Conservation (phyloP, 2,113 vertebrate species). For the Pterocles orientalis region DNA sequence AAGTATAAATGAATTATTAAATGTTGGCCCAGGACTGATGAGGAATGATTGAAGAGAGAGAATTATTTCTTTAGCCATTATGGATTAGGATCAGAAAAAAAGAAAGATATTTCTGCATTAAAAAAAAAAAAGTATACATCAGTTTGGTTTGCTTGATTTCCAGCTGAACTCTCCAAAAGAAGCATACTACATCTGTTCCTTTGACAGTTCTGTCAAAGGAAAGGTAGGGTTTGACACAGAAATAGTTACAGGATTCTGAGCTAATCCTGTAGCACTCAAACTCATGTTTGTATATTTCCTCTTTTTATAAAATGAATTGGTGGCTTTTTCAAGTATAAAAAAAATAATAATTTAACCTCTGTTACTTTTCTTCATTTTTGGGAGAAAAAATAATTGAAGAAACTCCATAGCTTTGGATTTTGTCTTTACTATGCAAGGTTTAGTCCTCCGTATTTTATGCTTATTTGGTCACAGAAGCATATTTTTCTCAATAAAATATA, state of each 20-base stretch:
- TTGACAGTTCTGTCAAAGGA: neutral
- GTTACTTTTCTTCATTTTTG: neutral
- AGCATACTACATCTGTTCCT: neutral
- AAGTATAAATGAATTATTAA: conserved; percentile 51
- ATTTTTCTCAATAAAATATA: conserved; percentile 43
- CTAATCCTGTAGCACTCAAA: neutral
- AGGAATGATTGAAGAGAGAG: neutral
- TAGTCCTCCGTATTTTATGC: neutral
- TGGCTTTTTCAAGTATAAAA: neutral
- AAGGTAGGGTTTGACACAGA: neutral
- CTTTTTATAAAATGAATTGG: neutral
- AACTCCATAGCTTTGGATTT: neutral
- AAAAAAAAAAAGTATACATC: neutral
- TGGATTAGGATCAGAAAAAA: neutral
- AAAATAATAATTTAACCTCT: neutral
- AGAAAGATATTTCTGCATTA: neutral
- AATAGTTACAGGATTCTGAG: neutral
- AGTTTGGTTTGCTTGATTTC: neutral
- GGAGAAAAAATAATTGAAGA: rapidly evolving
- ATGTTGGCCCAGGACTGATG: neutral
- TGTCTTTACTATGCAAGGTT: neutral
- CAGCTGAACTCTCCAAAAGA: neutral
- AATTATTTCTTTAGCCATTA: neutral
- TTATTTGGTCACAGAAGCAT: neutral
- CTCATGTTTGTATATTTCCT: neutral